Base-by-base conservation (phyloP, 1,140 invertebrate species). In the Drosophila mojavensis region DNA sequence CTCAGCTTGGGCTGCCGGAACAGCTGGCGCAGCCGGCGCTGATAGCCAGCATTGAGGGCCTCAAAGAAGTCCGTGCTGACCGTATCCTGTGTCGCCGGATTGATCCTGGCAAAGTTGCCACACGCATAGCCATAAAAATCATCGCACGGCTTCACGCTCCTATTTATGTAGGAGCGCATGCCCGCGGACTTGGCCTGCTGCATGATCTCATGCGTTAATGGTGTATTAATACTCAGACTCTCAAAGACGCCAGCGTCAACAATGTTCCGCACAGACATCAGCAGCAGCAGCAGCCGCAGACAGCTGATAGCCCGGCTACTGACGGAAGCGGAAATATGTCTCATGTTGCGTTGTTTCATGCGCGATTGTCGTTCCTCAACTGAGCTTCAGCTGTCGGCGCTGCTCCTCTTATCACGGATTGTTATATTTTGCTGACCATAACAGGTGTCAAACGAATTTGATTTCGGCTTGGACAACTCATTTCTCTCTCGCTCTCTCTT, bases 121-220 rank as follows among this genome's bases (percentile, higher is more conserved):
- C 95, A 96, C 2, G 95, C 93, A 72, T 95, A 95, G 26, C 93
- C 67, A 78, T 96, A 97, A 90, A 97, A 97, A 84, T 97, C 95
- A 39, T 96, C 93, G 72, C 96, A 97, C 0, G 96, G 96, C 78
- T 95, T 92, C 1, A 95, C 93, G 0, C 61, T 13, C 0, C 15
- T 4, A 6, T 81, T 50, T 26, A 91, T 80, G 15, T 75, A 90
- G 53, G 78, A 82, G 4, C 55, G 61, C 70, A 91, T 91, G 39
- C 79, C 86, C 5, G 90, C 90, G 10, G 90, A 75, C 63, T 91
- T 91, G 26, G 91, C 54, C 64, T 72, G 65, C 93, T 94, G 81
- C 81, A 89, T 85, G 26, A 89, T 84, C 48, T 90, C 71, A 13
- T 74, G 93, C 93, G 93, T 66, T 93, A 94, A 9, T 75, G 73